Conservation (phyloP, 2,113 vertebrate genomes). For the Cichladusa arquata region DNA sequence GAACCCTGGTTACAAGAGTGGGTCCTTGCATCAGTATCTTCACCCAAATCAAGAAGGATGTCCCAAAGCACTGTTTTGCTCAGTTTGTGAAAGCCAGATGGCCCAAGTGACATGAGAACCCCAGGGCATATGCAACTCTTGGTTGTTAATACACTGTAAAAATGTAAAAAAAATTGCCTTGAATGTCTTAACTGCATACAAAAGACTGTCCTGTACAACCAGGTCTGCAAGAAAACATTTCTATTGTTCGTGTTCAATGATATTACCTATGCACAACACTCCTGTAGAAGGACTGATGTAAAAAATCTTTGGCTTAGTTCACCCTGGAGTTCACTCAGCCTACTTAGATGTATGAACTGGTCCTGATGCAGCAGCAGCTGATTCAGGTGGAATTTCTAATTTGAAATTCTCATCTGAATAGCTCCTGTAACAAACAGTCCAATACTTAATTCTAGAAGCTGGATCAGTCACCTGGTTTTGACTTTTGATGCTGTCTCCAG, state of each 20-base stretch:
- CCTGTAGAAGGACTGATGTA: neutral
- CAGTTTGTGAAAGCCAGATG: neutral
- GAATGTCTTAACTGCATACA: neutral
- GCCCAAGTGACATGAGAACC: neutral
- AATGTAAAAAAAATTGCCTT: rapidly evolving
- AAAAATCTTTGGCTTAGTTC: neutral
- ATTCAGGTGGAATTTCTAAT: neutral
- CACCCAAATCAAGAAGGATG: neutral
- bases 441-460: neutral
- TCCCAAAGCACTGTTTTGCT: neutral
- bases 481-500: neutral
- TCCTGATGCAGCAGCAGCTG: neutral
- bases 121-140: rapidly evolving
- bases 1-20: neutral
- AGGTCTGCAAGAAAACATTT: neutral
- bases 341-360: neutral
- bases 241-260: neutral
- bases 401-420: neutral
- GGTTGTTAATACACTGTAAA: neutral
- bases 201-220: neutral
- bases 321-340: neutral
- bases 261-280: neutral
- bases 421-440: neutral
- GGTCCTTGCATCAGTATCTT: neutral
- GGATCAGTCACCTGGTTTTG: neutral